Evolutionary conservation across 2,113 vertebrate species (phyloP).

Genomic region (Xiphorhynchus elegans): DNA sequence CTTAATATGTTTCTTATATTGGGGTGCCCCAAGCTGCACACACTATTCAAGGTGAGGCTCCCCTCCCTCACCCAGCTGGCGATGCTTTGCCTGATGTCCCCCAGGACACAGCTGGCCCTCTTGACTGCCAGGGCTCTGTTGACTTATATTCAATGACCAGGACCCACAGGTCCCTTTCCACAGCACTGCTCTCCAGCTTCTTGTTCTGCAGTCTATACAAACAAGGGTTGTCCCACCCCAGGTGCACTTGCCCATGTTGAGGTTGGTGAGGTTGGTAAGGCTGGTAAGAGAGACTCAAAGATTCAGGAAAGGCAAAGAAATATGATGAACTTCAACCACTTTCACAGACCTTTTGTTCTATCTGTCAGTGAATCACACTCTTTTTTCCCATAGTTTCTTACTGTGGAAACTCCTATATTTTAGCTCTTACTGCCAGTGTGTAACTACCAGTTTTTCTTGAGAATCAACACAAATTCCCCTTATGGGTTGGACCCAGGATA

Average conservation of each 20-base stretch:
- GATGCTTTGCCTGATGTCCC: background rate
- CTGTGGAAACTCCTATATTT: background rate
- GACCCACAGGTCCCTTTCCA: background rate
- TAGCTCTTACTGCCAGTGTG: background rate
- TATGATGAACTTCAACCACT: background rate
- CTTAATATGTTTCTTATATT: background rate
- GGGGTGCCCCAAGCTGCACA: background rate
- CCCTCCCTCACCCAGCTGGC: rapidly evolving
- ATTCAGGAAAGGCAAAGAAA: background rate
- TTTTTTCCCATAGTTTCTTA: background rate
- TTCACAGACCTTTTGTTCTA: background rate
- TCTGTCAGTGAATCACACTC: background rate
- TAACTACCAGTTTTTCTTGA: background rate
- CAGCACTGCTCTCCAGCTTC: background rate
- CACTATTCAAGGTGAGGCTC: background rate
- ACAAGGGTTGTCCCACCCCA: background rate
- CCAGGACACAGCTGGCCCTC: background rate
- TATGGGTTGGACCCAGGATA: background rate
- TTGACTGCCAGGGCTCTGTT: background rate
- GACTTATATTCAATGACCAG: background rate
- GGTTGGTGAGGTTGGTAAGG: background rate
- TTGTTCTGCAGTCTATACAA: rapidly evolving
- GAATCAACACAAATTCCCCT: background rate
- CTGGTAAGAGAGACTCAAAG: background rate
- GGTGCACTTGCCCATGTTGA: background rate